A percentile compares a stretch with the other conserved stretches of the same genome.
These are phyloP conservation scores for Reticulitermes lucifugus DNA, from an alignment of 2,888 invertebrate genomes.

Conservation along the genomic window DNA sequence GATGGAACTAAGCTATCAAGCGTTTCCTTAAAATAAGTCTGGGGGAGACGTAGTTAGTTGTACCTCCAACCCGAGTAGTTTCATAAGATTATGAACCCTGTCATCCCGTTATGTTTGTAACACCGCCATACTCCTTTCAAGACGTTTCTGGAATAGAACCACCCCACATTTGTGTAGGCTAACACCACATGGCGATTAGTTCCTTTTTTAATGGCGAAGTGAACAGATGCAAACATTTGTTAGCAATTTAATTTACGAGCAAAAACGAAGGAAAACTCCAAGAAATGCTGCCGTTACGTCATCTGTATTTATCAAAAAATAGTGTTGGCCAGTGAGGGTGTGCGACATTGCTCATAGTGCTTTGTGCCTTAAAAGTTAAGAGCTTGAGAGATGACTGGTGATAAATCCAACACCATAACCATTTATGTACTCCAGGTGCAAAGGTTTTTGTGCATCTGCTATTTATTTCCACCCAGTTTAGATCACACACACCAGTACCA, in stretches of 20 bases:
- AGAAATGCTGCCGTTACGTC: not conserved
- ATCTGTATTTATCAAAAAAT: not conserved
- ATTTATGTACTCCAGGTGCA: too few relatives aligned
- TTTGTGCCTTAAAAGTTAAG: not conserved
- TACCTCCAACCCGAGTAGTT: too few relatives aligned
- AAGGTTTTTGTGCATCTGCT: too few relatives aligned
- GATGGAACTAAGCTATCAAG: too few relatives aligned
- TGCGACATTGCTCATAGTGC: not conserved
- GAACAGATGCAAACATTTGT: constrained; percentile 30
- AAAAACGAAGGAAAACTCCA: not conserved
- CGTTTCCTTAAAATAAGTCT: too few relatives aligned
- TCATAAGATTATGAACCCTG: not conserved
- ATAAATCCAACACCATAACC: not conserved
- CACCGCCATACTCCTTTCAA: not conserved
- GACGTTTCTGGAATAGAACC: not conserved
- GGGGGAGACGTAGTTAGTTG: too few relatives aligned
- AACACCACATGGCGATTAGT: constrained; percentile 3
- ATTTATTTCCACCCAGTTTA: too few relatives aligned
- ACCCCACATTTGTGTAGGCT: not conserved
- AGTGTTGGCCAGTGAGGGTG: not conserved
- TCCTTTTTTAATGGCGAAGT: not conserved
- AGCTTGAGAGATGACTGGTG: not conserved
- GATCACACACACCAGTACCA: too few relatives aligned
- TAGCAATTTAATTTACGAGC: constrained; percentile 24
- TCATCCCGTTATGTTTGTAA: not conserved